Base-by-base conservation (phyloP, 2,888 invertebrate species). In the Pollenia labialis region DNA sequence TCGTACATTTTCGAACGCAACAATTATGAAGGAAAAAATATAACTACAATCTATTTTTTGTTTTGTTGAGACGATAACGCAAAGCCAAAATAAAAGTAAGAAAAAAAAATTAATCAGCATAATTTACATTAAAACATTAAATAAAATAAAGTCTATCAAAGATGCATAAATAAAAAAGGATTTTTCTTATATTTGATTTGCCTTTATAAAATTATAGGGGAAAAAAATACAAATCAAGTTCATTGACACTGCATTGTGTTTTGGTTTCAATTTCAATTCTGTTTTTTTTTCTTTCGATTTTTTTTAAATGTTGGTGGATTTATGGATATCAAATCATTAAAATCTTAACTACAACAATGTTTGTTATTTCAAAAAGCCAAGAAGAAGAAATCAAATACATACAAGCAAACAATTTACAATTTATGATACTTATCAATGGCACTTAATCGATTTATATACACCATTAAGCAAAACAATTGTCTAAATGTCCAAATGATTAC, bases 371-470 rank as follows among this genome's bases (percentile, higher is more conserved):
- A n/a, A n/a, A n/a, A 42, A 18, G 52, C 46, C 23, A 18, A 72
- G 32, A 14, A 69, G 76, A 76, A 48, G 69, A 48, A 60, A 48
- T 42, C 32, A 14, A 56, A 48, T 66, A 50, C 52, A 66, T 66
- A 50, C 52, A 66, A 76, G 42, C 44, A 66, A 54, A 72, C 74
- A 23, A 62, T 11, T 44, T 69, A 54, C 71, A 80, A 72, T 85
- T 82, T 85, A 82, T 84, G 81, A 85, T 77, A 71, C 84, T 88
- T 88, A 88, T 88, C 88, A 81, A 64, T 85, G 84, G 81, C 85
- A 85, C 68, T 87, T 87, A 87, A 87, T 88, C 88, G 87, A 88
- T 89, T 89, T 89, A 85, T 88, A 88, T 84, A 88, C 88, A 87
- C 88, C 64, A 84, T 83, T 84, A 79, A 81, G 62, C 74, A 69